Percentiles rank a stretch among this genome's conserved stretches.
Evolutionary conservation across 2,888 invertebrate species (phyloP).

Genomic region (Nebria brevicollis): DNA sequence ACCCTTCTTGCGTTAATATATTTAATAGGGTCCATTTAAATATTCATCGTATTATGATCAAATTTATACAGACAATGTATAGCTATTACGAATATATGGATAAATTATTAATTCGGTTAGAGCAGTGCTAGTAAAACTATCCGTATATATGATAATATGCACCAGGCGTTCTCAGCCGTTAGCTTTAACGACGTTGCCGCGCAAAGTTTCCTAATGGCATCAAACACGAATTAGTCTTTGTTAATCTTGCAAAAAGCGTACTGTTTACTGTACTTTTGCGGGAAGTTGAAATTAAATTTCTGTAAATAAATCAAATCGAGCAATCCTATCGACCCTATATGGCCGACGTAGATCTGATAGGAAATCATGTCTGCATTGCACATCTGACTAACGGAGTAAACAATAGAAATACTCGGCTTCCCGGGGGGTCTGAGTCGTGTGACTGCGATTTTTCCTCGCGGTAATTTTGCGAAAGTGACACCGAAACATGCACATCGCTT

Average conservation of each 20-base stretch:
- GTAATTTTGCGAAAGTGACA: background rate
- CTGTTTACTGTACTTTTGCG: background rate
- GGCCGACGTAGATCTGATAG: background rate
- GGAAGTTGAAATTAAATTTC: background rate
- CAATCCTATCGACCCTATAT: too few relatives aligned
- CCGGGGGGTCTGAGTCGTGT: background rate
- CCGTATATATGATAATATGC: background rate
- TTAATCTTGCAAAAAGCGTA: background rate
- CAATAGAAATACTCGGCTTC: background rate
- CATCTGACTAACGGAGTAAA: background rate
- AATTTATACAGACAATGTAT: background rate
- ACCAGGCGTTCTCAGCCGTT: background rate
- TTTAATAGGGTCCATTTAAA: conserved; percentile 1
- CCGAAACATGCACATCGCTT: background rate
- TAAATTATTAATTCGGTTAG: background rate
- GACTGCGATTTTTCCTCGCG: background rate
- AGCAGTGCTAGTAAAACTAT: background rate
- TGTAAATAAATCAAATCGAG: too few relatives aligned
- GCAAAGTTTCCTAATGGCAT: background rate
- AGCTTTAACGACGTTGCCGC: background rate
- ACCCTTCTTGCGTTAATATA: background rate
- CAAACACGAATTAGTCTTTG: too few relatives aligned
- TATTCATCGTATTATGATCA: background rate
- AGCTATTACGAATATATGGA: background rate
- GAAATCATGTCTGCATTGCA: background rate